phyloP scores from a whole-genome alignment of 1,140 invertebrate species.

The Leptinotarsa undecemlineata region DNA sequence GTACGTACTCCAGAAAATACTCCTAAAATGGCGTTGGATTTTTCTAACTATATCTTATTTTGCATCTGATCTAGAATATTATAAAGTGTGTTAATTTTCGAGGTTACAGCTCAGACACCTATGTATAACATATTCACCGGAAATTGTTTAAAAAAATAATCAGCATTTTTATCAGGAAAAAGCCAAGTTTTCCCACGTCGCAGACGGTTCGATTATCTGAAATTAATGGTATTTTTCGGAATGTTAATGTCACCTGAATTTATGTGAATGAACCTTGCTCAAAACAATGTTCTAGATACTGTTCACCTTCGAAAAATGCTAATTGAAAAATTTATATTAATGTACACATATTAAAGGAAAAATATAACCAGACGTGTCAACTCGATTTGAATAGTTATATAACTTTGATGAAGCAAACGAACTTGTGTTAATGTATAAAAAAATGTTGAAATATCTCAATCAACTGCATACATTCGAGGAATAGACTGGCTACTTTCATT shows the following conservation, averaged over 20 bases:
- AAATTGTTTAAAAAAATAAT: background rate
- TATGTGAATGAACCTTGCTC: conserved; percentile 31
- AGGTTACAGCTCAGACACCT: no score
- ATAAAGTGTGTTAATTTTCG: no score
- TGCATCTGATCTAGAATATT: no score
- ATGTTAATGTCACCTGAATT: background rate
- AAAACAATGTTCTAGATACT: conserved; percentile 10
- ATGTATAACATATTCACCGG: background rate
- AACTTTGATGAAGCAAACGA: no score
- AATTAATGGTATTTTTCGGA: background rate
- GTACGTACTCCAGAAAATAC: no score
- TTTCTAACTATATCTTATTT: no score
- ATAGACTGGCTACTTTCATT: no score
- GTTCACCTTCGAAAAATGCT: conserved; percentile 36
- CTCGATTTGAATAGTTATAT: background rate
- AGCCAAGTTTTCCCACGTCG: background rate
- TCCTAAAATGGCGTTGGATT: no score
- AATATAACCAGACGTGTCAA: background rate
- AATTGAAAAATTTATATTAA: conserved; percentile 21
- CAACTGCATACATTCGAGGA: no score
- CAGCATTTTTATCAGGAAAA: background rate
- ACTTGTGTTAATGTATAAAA: no score
- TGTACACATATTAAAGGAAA: background rate
- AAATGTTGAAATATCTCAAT: no score
- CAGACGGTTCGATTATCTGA: background rate